Base-by-base conservation (phyloP, 2,797 vertebrate species). In the Acrossocheilus fasciatus region DNA sequence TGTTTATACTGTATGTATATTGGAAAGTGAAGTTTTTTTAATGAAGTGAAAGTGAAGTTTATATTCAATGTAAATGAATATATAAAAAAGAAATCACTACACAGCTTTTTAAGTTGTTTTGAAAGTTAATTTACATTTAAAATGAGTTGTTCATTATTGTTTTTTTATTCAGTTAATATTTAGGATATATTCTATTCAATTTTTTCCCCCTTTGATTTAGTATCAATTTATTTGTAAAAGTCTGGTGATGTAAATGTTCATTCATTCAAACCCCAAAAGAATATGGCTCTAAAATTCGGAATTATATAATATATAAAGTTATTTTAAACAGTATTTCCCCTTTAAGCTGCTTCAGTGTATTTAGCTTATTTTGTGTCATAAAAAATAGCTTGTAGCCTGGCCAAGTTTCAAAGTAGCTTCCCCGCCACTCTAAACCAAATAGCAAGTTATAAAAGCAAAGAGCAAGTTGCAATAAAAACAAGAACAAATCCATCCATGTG, bases 381-480 rank as follows among this genome's bases (percentile, higher is more conserved):
- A 74, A 74, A 41, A 23, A 70, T 20, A 2, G 23, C 23, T 50
- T 66, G 62, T 34, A 50, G 2, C 11, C 30, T 50, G 41, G 18
- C 26, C 30, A 69, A 41, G 47, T 57, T 73, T 82, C 36, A 59
- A 41, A 72, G 14, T 57, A 34, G 69, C 36, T 72, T 83, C 69
- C 12, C 36, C 30, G 4, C 30, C 18, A 17, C 43, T 81, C 26
- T 34, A 52, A 52, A 81, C 26, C 20, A 15, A 43, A 73, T 73
- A 73, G 34, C 18, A 68, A 70, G 50, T 70, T 79, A 70, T 79
- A 59, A 59, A 85, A 79, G 39, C 39, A 80, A 72, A 79, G 64
- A 85, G 76, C 50, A 73, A 18, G 66, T 30, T 80, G 47, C 50
- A 85, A 72, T 57, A 80, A 80, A 80, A 73, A 54, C 18, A 14